A percentile compares a stretch with the other conserved stretches of the same genome.
Conservation (phyloP, 1,140 invertebrate species). For the Phortica variegata region DNA sequence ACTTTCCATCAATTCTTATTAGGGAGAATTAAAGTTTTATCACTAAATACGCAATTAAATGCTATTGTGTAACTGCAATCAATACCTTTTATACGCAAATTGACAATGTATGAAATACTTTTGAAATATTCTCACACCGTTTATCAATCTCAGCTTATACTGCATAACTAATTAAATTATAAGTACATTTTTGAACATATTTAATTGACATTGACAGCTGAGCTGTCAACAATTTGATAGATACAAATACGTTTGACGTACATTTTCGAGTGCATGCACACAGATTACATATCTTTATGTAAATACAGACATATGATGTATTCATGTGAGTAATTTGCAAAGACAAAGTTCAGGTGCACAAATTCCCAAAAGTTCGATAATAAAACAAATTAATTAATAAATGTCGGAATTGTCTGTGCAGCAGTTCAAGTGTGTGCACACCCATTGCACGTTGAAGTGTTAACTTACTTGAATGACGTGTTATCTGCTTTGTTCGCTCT, state of each 20-base stretch:
- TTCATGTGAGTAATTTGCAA: too few relatives aligned
- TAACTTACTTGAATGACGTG: too few relatives aligned
- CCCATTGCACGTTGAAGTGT: too few relatives aligned
- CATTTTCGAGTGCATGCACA: neutral
- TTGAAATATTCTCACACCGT: constrained; percentile 39
- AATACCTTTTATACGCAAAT: neutral
- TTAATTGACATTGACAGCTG: constrained; percentile 16
- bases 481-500: too few relatives aligned
- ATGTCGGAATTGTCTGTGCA: too few relatives aligned
- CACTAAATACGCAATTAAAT: neutral
- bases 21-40: neutral
- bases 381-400: too few relatives aligned
- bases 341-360: constrained; percentile 11
- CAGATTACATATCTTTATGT: neutral
- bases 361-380: constrained; percentile 34
- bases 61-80: neutral
- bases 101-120: constrained; percentile 35
- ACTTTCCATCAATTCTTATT: neutral
- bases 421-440: too few relatives aligned
- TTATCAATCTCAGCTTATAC: constrained; percentile 21
- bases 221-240: constrained; percentile 18
- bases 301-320: too few relatives aligned
- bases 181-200: constrained; percentile 18
- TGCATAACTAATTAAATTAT: constrained; percentile 45
- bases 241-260: constrained; percentile 9